Percentiles rank a stretch among this genome's conserved stretches.
Evolutionary conservation across 1,140 invertebrate genomes (phyloP).

Genomic region (Tyrophagus putrescentiae): DNA sequence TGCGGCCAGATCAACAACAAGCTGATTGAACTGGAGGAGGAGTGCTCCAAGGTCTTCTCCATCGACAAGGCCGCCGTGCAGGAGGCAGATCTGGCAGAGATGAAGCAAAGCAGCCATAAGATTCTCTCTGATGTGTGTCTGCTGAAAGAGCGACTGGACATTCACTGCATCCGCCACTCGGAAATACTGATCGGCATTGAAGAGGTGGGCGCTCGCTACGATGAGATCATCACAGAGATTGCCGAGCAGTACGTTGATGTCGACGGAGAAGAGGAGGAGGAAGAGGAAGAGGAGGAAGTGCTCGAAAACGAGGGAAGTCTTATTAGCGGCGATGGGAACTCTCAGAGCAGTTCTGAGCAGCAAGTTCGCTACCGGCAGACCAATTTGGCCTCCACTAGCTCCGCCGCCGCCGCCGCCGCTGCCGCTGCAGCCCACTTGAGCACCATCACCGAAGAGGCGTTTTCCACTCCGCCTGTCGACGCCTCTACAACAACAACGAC

Average conservation of each 20-base stretch:
- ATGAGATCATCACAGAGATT: slow-evolving; percentile 5
- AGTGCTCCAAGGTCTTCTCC: background rate
- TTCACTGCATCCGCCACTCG: slow-evolving; percentile 1
- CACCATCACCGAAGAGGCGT: background rate
- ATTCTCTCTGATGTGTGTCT: background rate
- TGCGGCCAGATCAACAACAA: slow-evolving; percentile 2
- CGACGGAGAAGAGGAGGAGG: background rate
- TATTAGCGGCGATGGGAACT: background rate
- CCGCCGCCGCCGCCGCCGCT: background rate
- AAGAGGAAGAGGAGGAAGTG: background rate
- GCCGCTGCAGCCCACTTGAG: background rate
- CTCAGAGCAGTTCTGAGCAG: background rate
- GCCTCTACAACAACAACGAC: too few relatives aligned
- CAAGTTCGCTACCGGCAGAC: background rate
- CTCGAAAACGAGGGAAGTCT: background rate
- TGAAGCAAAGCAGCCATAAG: background rate
- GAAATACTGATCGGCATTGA: slow-evolving; percentile 13
- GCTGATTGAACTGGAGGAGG: background rate
- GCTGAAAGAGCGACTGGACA: slow-evolving; percentile 2
- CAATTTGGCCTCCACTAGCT: background rate
- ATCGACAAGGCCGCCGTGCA: background rate
- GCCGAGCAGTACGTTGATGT: slow-evolving; percentile 4
- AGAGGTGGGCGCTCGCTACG: slow-evolving; percentile 6
- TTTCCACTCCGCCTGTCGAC: background rate
- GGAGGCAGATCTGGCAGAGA: background rate